Evolutionary conservation across 2,888 invertebrate species (phyloP).

Genomic region (Pasiphila rectangulata): DNA sequence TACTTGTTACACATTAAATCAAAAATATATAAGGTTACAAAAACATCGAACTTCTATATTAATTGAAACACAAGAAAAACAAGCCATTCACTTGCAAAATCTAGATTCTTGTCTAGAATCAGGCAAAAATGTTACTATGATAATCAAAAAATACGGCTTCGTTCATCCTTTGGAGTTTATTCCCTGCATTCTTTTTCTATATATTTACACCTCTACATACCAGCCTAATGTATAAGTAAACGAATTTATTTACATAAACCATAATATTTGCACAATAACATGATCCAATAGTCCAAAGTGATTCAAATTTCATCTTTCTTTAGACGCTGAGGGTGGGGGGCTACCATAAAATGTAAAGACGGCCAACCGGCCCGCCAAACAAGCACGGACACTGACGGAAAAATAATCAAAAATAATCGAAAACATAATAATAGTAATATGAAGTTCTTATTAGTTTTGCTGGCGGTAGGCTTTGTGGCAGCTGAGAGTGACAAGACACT

Average conservation of each 20-base stretch:
- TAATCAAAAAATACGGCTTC: too few relatives aligned
- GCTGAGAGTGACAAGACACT: constrained; percentile 78
- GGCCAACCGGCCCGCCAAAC: constrained; percentile 60
- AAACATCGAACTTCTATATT: too few relatives aligned
- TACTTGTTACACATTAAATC: too few relatives aligned
- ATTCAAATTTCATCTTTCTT: constrained; percentile 55
- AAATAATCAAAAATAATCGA: constrained; percentile 30
- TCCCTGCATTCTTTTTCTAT: too few relatives aligned
- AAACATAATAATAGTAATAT: constrained; percentile 49
- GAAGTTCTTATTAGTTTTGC: constrained; percentile 59
- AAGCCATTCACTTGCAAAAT: too few relatives aligned
- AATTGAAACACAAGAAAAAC: too few relatives aligned
- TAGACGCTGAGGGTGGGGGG: constrained; percentile 66
- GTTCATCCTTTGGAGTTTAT: too few relatives aligned
- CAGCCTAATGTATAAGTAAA: too few relatives aligned
- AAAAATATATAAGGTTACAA: too few relatives aligned
- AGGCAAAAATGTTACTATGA: too few relatives aligned
- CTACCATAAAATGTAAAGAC: constrained; percentile 72
- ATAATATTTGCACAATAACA: constrained; percentile 20
- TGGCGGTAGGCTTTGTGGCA: constrained; percentile 63
- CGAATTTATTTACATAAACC: constrained; percentile 8
- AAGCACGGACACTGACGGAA: constrained; percentile 60
- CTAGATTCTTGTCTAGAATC: too few relatives aligned
- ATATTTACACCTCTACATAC: too few relatives aligned
- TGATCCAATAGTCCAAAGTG: constrained; percentile 43